Evolutionary conservation across 2,113 vertebrate species (phyloP).

Genomic region (Paralichthys olivaceus): DNA sequence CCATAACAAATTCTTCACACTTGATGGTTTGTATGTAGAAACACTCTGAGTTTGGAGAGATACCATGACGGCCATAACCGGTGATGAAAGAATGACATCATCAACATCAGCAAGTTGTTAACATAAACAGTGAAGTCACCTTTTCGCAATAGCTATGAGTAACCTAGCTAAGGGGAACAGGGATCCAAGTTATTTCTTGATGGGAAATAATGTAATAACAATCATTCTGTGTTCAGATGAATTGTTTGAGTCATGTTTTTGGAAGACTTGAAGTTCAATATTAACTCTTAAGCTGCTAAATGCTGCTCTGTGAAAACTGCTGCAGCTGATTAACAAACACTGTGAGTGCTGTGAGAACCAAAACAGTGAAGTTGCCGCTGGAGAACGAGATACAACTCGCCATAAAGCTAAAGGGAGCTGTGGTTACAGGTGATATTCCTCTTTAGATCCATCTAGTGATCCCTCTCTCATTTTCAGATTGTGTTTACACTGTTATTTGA

Average conservation of each 20-base stretch:
- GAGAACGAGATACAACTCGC: background rate
- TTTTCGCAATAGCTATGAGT: background rate
- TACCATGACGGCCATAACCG: background rate
- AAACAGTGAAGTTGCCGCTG: background rate
- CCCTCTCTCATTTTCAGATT: background rate
- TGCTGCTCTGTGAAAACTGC: background rate
- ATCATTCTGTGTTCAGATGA: background rate
- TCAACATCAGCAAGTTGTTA: slow-evolving; percentile 1
- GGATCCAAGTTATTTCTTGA: background rate
- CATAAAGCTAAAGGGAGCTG: background rate
- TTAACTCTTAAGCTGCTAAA: background rate
- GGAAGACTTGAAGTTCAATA: background rate
- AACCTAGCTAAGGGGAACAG: background rate
- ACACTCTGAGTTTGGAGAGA: slow-evolving; percentile 2
- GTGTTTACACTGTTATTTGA: slow-evolving; percentile 11
- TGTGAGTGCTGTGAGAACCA: background rate
- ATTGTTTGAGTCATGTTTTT: background rate
- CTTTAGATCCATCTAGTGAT: background rate
- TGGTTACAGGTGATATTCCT: background rate
- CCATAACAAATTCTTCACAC: slow-evolving; percentile 17
- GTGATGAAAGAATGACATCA: slow-evolving; percentile 18
- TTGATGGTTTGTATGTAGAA: slow-evolving; percentile 3
- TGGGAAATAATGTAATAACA: slow-evolving; percentile 3
- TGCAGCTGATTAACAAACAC: background rate
- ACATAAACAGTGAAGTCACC: slow-evolving; percentile 26